Percentiles rank a stretch among this genome's conserved stretches.
Conservation (phyloP, 2,113 vertebrate species). For the Tamias sibiricus region DNA sequence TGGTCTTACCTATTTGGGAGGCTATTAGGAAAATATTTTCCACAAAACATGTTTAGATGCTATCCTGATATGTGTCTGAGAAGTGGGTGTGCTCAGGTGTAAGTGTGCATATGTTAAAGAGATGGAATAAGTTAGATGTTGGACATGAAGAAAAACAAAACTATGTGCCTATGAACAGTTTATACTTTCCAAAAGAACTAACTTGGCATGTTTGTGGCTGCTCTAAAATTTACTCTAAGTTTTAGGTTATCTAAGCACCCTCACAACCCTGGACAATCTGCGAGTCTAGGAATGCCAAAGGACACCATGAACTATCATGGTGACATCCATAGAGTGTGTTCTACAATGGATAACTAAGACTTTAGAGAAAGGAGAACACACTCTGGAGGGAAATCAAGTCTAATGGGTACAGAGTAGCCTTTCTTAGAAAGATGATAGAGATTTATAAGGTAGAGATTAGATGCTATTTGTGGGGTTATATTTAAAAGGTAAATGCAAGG, state of each 20-base stretch:
- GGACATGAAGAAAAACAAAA: neutral
- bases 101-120: neutral
- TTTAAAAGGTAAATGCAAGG: neutral
- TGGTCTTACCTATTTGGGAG: neutral
- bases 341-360: neutral
- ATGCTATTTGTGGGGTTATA: neutral
- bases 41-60: neutral
- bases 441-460: neutral
- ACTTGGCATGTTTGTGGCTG: neutral
- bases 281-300: neutral
- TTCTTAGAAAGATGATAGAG: neutral
- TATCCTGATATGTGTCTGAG: neutral
- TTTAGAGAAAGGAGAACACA: neutral
- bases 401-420: neutral
- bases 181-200: neutral
- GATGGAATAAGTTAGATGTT: neutral
- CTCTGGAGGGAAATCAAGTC: neutral
- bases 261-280: neutral
- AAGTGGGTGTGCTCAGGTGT: neutral
- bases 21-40: neutral
- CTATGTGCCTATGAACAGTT: neutral
- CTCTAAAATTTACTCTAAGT: constrained; percentile 2
- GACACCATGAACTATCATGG: neutral
- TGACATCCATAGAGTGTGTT: neutral
- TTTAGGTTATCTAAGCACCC: constrained; percentile 4